Evolutionary conservation across 1,140 invertebrate species (phyloP).

Genomic region (Drosophila setifemur): DNA sequence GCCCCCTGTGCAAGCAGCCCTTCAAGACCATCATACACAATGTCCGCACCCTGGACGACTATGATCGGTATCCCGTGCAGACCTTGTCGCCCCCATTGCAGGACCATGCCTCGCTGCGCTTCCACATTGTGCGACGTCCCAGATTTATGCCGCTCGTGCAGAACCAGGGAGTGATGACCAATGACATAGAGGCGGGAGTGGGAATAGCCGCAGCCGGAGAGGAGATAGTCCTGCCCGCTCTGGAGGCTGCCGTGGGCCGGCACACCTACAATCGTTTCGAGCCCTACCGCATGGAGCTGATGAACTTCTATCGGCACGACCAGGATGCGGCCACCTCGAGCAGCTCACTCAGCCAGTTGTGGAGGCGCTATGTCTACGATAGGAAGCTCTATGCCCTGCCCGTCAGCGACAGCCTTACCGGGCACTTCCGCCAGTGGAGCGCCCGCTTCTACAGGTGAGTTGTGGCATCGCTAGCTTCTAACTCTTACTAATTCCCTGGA

Average conservation of each 20-base stretch:
- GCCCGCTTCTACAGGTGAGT: constrained; percentile 89
- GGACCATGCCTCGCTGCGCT: constrained; percentile 48
- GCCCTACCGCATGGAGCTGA: constrained; percentile 62
- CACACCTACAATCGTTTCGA: constrained; percentile 59
- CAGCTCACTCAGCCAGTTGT: constrained; percentile 66
- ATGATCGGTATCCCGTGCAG: constrained; percentile 91
- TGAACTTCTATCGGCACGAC: constrained; percentile 72
- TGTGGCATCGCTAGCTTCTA: too few species aligned
- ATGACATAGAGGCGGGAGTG: constrained; percentile 45
- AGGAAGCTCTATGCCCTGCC: constrained; percentile 89
- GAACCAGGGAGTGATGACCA: constrained; percentile 48
- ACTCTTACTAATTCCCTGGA: not conserved
- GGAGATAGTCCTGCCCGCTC: constrained; percentile 20
- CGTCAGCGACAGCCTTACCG: constrained; percentile 85
- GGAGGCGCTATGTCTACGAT: constrained; percentile 89
- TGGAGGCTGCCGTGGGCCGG: constrained; percentile 1
- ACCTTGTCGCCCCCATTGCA: constrained; percentile 32
- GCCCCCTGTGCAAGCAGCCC: constrained; percentile 95
- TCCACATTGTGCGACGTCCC: constrained; percentile 58
- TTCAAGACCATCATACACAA: constrained; percentile 97
- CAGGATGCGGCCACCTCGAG: constrained; percentile 42
- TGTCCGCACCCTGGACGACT: constrained; percentile 92
- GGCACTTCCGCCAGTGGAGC: constrained; percentile 87
- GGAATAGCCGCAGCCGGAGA: constrained; percentile 20
- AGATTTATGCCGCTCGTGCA: constrained; percentile 46